phyloP scores from a whole-genome alignment of 2,888 invertebrate genomes.

The Neocrepidodera transversa region DNA sequence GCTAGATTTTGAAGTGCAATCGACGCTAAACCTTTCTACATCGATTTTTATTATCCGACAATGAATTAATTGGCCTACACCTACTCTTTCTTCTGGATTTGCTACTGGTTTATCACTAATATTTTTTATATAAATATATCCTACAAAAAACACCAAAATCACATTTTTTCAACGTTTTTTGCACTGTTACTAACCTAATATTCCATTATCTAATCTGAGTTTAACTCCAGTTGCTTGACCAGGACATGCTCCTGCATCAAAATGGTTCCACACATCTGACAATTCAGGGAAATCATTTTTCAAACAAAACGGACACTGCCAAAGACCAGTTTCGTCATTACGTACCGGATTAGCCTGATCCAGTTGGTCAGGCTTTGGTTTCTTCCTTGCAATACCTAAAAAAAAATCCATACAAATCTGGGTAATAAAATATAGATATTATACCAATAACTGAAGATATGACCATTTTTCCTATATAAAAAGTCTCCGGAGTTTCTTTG shows the following conservation, averaged over 20 bases:
- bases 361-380: slow-evolving; percentile 72
- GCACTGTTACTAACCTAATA: slow-evolving; percentile 68
- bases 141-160: slow-evolving; percentile 64
- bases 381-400: slow-evolving; percentile 38
- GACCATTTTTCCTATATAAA: slow-evolving; percentile 88
- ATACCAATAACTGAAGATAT: slow-evolving; percentile 71
- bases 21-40: slow-evolving; percentile 90
- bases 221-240: slow-evolving; percentile 95
- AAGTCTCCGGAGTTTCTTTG: slow-evolving; percentile 94
- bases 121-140: slow-evolving; percentile 93
- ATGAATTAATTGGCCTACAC: slow-evolving; percentile 82
- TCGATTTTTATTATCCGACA: slow-evolving; percentile 95
- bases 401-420: slow-evolving; percentile 1
- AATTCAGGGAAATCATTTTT: slow-evolving; percentile 96
- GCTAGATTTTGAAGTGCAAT: slow-evolving; percentile 91
- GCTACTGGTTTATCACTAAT: slow-evolving; percentile 91
- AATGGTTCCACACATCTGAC: slow-evolving; percentile 98
- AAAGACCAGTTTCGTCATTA: slow-evolving; percentile 91
- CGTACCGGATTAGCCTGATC: slow-evolving; percentile 96
- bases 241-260: slow-evolving; percentile 94
- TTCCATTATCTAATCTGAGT: slow-evolving; percentile 84
- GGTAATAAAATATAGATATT: background rate
- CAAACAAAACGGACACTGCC: slow-evolving; percentile 98
- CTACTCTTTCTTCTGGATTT: slow-evolving; percentile 92
- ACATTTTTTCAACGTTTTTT: background rate